A percentile compares a stretch with the other conserved stretches of the same genome.
phyloP scores from a whole-genome alignment of 2,113 vertebrate genomes.

The Acanthisitta chloris region DNA sequence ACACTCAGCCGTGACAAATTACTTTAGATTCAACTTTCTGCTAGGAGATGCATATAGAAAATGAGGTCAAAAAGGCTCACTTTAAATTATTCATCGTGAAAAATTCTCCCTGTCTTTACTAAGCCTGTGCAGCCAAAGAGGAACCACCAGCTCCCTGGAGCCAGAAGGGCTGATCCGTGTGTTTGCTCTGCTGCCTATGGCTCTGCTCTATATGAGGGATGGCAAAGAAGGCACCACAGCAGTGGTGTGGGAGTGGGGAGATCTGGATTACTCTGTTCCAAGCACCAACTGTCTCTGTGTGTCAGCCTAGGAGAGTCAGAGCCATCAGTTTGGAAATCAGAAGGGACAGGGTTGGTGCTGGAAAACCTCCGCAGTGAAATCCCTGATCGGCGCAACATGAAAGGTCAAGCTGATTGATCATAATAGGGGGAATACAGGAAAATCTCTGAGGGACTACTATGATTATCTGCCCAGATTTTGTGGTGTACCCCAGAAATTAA shows the following conservation, averaged over 20 bases:
- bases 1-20: slow-evolving; percentile 29
- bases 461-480: not conserved
- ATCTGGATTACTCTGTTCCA: slow-evolving; percentile 48
- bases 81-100: slow-evolving; percentile 60
- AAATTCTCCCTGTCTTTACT: not conserved
- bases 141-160: slow-evolving; percentile 1
- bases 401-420: not conserved
- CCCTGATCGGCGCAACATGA: rapidly evolving
- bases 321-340: not conserved
- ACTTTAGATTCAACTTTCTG: slow-evolving; percentile 57
- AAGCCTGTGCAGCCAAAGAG: slow-evolving; percentile 26
- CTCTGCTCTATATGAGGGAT: not conserved
- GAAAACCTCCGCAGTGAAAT: not conserved
- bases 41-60: slow-evolving; percentile 54
- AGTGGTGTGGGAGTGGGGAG: slow-evolving; percentile 45
- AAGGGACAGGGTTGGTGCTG: not conserved
- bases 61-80: slow-evolving; percentile 58
- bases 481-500: rapidly evolving
- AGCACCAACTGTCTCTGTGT: slow-evolving; percentile 20
- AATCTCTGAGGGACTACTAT: not conserved
- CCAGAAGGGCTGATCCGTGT: not conserved
- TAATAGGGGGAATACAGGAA: not conserved
- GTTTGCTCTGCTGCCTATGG: not conserved
- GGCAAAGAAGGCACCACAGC: not conserved
- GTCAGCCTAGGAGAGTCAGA: not conserved